Evolutionary conservation across 2,888 invertebrate species (phyloP), one percentile per base, ranked within the genome.

Genomic region (Crossocerus cetratus): DNA sequence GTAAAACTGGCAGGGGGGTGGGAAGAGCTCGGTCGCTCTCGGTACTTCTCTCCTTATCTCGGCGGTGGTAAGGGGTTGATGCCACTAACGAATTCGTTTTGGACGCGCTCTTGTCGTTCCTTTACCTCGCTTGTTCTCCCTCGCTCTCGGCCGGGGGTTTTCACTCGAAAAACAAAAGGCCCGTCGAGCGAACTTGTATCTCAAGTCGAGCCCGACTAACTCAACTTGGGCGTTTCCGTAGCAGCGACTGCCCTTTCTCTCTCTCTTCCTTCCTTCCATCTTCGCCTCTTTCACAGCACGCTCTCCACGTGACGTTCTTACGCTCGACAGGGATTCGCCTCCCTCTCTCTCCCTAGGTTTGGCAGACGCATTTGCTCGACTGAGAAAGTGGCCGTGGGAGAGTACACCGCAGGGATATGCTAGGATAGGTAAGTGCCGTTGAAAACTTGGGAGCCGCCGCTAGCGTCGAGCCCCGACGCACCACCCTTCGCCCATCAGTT

Each of bases 351-450:
- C 59, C 45, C 45, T 55, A 32, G 57, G 59, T 56, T 49, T 32
- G 81, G 80, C 80, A 82, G 85, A 79, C 77, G 84, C 87, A 86
- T 84, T 87, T 84, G 84, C 83, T 84, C 78, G 81, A 76, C 16
- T 53, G 69, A 66, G 76, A 75, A 32, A 72, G 69, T 68, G 65
- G 65, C 18, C 23, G 70, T 70, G 70, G 70, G 74, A 77, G 79
- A 62, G 61, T 32, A 61, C 62, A 68, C 58, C 66, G 54, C 65
- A 75, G 73, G 69, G 70, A 76, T 73, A 80, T 80, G 72, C 74
- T 77, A 83, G 83, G 83, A 84, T 82, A 86, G 86, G 83, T 83
- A 81, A 84, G 84, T 83, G 85, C 84, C 84, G 88, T 83, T 86
- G 88, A 88, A 89, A 89, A 88, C 89, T 90, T 85, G 2, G 23